Conservation (phyloP, 2,113 vertebrate genomes). For the Melozone crissalis region DNA sequence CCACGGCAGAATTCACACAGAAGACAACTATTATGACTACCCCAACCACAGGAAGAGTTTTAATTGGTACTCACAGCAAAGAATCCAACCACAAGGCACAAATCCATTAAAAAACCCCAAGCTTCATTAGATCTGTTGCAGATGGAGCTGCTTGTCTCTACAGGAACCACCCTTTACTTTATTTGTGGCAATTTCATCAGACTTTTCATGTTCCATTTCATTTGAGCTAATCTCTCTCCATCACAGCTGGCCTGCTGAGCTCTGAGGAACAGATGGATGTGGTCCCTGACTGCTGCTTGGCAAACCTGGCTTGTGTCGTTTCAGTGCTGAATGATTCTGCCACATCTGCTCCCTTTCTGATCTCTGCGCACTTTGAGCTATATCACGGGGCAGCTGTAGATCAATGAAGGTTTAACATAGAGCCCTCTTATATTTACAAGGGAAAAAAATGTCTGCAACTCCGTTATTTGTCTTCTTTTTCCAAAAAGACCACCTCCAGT, state of each 20-base stretch:
- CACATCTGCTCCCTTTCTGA: not conserved
- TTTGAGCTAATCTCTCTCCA: constrained; percentile 9
- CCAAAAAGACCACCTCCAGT: not conserved
- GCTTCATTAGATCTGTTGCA: constrained; percentile 36
- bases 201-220: constrained; percentile 37
- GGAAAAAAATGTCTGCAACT: rapidly evolving
- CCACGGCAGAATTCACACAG: not conserved
- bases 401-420: not conserved
- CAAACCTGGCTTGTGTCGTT: not conserved
- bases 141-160: constrained; percentile 26
- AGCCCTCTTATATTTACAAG: not conserved
- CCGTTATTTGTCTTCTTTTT: not conserved
- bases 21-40: not conserved
- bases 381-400: not conserved
- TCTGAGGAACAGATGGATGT: not conserved
- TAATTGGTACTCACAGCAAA: constrained; percentile 13
- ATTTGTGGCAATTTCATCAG: constrained; percentile 27
- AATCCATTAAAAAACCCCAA: not conserved
- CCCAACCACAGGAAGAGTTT: constrained; percentile 19
- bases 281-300: not conserved
- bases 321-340: not conserved
- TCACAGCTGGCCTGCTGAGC: constrained; percentile 14
- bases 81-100: constrained; percentile 11
- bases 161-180: not conserved
- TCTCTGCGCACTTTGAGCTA: not conserved